A percentile compares a stretch with the other conserved stretches of the same genome.
Evolutionary conservation across 2,888 invertebrate species (phyloP).

Genomic region (Sialis fuliginosa): DNA sequence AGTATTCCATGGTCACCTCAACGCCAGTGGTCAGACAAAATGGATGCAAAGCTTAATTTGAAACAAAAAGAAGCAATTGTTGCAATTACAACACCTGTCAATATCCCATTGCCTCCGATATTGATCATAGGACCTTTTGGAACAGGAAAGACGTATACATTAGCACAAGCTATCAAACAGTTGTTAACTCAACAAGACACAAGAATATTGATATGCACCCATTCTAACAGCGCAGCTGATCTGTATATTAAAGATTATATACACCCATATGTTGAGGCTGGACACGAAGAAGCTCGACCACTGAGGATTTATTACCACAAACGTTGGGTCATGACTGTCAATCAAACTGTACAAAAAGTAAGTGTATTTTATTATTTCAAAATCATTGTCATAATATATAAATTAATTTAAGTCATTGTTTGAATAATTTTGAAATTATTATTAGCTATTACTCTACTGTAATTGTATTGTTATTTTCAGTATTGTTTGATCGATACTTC

Average conservation of each 20-base stretch:
- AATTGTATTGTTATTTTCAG: conserved; percentile 22
- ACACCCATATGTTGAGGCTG: conserved; percentile 53
- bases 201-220: conserved; percentile 65
- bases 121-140: conserved; percentile 66
- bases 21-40: conserved; percentile 44
- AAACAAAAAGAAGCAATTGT: conserved; percentile 65
- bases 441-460: not conserved
- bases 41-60: conserved; percentile 47
- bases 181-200: conserved; percentile 42
- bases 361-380: conserved; percentile 8
- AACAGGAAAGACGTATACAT: conserved; percentile 74
- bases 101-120: conserved; percentile 47
- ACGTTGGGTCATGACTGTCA: conserved; percentile 62
- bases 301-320: conserved; percentile 64
- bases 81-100: conserved; percentile 50
- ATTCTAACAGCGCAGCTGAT: conserved; percentile 76
- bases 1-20: conserved; percentile 51
- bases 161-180: conserved; percentile 55
- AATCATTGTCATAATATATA: conserved; percentile 1
- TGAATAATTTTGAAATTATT: not conserved
- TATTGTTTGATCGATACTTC: conserved; percentile 52
- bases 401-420: not conserved
- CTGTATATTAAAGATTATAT: conserved; percentile 71
- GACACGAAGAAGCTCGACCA: conserved; percentile 46
- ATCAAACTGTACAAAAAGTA: conserved; percentile 46